Evolutionary conservation across 2,888 invertebrate species (phyloP), one percentile per base, ranked within the genome.

Genomic region (Lissocephala sabroskyi): DNA sequence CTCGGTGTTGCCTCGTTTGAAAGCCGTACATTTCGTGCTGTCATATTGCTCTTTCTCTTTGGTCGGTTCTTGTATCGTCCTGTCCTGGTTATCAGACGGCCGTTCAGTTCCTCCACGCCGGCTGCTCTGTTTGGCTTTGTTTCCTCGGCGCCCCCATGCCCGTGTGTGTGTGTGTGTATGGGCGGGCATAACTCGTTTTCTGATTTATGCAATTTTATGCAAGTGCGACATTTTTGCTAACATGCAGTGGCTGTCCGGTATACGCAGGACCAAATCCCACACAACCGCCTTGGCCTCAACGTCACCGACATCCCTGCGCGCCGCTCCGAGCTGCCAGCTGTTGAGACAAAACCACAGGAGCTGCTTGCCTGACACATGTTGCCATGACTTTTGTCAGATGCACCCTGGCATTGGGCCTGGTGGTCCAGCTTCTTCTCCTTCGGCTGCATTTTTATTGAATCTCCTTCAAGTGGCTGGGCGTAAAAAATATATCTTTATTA

Each of bases 151-250:
- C 13, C n/a, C n/a, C 29, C 41, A 7, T 44, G 42, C 29, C 36
- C 50, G 41, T 62, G 51, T 48, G 23, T 45, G 50, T 45, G 46
- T 63, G 52, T 60, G 49, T 63, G 47, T 60, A 43, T 55, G 46
- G 46, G 49, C 42, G 45, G 59, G 6, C 30, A 11, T 4, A 30
- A 6, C 14, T 40, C 49, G 57, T 64, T 64, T 59, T 56, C 67
- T 64, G 64, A 70, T 65, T 67, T 71, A 66, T 74, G 61, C 65
- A 64, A 59, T 65, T 66, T 59, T 60, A 58, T 66, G 64, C 60
- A 65, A 53, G 60, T 59, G 52, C 54, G 52, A 49, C 48, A 53
- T 47, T 57, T 44, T 39, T 49, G 53, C 61, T 54, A 53, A 54
- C 37, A 37, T 16, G 17, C 36, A 36, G 10, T 19, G n/a, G 17